Base-by-base conservation (phyloP, 2,113 vertebrate genomes). In the Corapipo altera region DNA sequence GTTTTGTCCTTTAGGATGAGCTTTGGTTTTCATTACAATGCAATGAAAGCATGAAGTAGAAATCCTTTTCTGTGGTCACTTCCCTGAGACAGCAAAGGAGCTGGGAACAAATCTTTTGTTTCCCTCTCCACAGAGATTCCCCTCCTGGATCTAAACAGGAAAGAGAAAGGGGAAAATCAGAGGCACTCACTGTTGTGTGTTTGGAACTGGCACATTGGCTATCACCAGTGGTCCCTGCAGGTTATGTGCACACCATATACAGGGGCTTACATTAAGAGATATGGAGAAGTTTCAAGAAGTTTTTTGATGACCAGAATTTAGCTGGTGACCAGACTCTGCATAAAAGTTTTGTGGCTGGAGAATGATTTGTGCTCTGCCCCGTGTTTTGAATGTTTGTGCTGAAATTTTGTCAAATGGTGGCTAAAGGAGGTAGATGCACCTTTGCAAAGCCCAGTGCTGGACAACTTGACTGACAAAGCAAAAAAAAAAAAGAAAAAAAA, bases 211-310 rank as follows among this genome's bases (percentile, higher is more conserved):
- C 9, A 24, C 23, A 9, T 5, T 6, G 27, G 16, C 4, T 20
- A 12, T 12, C 32, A 58, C 30, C 24, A 24, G 32, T 10, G 44
- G 23, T 65, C 44, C 35, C 27, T 62, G 62, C 14, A 69, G 57
- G 9, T 9, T 30, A 6, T 4, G 4, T 18, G 39, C 32, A 28
- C 30, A 33, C 28, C 46, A 11, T 6, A 4, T 30, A 23, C 0
- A 4, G 15, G 27, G 16, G 26, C 3, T 57, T 35, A 26, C 4
- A 10, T 46, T 9, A 11, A 67, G n/a, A 24, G 23, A 30, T 58
- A 44, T 48, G 54, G 37, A 64, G 51, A 51, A 41, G 19, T 6
- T 61, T 11, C 17, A 33, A 74, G 49, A 58, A 37, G 21, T 41
- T 41, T 41, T 74, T 23, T 65, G 44, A 24, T 62, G n/a, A 32